A percentile compares a stretch with the other conserved stretches of the same genome.
These are phyloP conservation scores for Deroptyus accipitrinus DNA, from an alignment of 2,113 vertebrate genomes.

Conservation along the genomic window DNA sequence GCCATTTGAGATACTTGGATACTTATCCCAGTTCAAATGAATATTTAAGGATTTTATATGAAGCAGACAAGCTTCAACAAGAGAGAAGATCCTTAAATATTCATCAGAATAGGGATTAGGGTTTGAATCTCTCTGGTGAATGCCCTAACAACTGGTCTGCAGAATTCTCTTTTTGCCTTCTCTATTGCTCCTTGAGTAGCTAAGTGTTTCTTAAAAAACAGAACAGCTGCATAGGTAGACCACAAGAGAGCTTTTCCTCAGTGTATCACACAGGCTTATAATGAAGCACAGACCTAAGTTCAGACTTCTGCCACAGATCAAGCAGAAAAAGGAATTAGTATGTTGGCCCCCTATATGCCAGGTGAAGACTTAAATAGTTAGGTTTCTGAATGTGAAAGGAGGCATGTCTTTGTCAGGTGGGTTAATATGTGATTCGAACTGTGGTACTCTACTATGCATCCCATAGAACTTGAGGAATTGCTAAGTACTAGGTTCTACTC, in stretches of 20 bases:
- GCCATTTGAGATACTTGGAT: background rate
- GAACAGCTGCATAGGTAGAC: background rate
- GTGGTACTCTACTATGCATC: background rate
- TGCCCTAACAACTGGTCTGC: background rate
- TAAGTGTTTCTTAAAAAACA: background rate
- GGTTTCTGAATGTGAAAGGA: background rate
- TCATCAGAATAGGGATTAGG: background rate
- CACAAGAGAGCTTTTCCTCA: background rate
- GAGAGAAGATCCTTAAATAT: background rate
- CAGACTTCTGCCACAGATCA: background rate
- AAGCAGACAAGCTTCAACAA: background rate
- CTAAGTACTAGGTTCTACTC: background rate
- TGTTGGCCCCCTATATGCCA: rapidly evolving
- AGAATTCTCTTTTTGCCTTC: background rate
- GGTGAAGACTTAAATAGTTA: background rate
- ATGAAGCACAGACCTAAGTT: background rate
- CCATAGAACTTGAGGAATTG: background rate
- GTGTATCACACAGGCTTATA: background rate
- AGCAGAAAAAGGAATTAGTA: background rate
- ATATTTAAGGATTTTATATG: background rate
- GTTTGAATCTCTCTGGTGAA: background rate
- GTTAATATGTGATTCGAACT: background rate
- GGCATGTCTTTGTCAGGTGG: background rate
- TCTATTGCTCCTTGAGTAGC: background rate
- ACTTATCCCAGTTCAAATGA: background rate